phyloP scores from a whole-genome alignment of 2,113 vertebrate genomes.

The Furnarius figulus region DNA sequence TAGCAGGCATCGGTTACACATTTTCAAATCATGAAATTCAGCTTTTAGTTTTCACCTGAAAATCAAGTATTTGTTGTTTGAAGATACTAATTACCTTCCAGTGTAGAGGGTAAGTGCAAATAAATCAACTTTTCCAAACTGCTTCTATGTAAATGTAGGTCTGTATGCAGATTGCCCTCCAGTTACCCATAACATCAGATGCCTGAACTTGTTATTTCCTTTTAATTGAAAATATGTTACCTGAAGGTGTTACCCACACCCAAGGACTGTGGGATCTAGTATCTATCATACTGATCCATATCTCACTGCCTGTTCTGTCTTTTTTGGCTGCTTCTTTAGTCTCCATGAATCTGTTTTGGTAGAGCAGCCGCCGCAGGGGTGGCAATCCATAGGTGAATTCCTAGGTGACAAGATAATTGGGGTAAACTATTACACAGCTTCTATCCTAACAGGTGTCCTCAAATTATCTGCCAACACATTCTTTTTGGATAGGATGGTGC shows the following conservation, averaged over 20 bases:
- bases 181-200: not conserved
- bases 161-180: not conserved
- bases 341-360: not conserved
- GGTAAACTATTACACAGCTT: not conserved
- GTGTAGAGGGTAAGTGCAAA: not conserved
- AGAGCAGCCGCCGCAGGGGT: fast-evolving
- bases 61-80: not conserved
- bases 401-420: not conserved
- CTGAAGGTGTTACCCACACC: fast-evolving
- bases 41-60: slow-evolving; percentile 2
- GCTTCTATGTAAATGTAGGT: not conserved
- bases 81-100: not conserved
- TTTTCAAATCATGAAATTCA: not conserved
- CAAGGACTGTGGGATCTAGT: fast-evolving
- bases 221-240: not conserved
- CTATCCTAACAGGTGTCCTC: not conserved
- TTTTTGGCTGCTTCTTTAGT: not conserved
- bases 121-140: not conserved
- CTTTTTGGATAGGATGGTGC: not conserved
- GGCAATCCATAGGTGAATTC: fast-evolving
- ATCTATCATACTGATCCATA: not conserved
- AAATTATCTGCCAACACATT: not conserved
- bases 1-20: not conserved
- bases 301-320: not conserved
- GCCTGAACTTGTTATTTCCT: not conserved